Evolutionary conservation across 2,113 vertebrate species (phyloP).

Genomic region (Silurus asotus): DNA sequence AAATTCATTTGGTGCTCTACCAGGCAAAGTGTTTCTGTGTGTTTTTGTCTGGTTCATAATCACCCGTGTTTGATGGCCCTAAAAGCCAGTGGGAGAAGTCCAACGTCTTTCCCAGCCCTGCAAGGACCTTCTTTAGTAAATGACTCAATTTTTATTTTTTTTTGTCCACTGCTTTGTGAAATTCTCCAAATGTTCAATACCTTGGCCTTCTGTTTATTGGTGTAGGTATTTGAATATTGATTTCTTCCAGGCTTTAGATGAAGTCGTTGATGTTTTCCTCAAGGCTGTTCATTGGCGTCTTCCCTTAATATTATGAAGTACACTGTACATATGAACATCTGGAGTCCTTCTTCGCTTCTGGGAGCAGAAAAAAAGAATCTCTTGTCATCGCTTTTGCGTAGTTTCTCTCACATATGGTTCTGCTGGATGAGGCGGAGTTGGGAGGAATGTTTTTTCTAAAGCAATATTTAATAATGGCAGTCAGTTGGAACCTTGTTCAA

Average conservation of each 20-base stretch:
- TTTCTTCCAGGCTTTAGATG: not conserved
- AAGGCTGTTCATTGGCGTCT: not conserved
- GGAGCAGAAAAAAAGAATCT: conserved; percentile 1
- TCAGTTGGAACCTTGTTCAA: not conserved
- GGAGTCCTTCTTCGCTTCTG: not conserved
- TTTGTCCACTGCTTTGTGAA: not conserved
- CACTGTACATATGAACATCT: conserved; percentile 5
- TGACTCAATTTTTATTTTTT: not conserved
- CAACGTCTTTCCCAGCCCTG: not conserved
- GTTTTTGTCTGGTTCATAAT: conserved; percentile 1
- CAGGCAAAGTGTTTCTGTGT: not conserved
- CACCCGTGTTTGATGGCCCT: not conserved
- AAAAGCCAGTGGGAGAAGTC: not conserved
- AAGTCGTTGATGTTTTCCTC: not conserved
- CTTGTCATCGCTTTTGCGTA: not conserved
- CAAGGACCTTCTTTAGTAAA: not conserved
- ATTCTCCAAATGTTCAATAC: not conserved
- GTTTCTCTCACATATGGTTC: not conserved
- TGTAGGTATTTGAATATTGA: not conserved
- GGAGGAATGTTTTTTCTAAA: not conserved
- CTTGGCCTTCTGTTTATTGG: not conserved
- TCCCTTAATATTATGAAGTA: not conserved
- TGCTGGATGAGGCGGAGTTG: not conserved
- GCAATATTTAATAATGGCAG: not conserved
- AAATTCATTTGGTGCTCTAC: not conserved